Percentiles rank a stretch among this genome's conserved stretches.
These are phyloP conservation scores for Acipenser oxyrinchus DNA, from an alignment of 2,797 vertebrate genomes.

Conservation along the genomic window DNA sequence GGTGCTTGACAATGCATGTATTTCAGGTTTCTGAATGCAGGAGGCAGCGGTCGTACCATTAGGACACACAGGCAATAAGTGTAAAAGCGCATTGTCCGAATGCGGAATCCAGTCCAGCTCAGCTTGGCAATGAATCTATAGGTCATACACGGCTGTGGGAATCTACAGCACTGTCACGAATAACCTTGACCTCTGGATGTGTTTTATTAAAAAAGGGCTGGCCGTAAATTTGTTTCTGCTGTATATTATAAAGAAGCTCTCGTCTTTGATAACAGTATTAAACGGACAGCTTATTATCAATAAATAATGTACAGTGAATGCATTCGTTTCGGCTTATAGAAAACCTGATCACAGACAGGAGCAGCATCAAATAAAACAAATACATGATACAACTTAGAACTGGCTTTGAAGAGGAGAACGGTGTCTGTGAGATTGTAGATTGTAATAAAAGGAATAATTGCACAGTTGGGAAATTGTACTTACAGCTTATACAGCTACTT, in stretches of 20 bases:
- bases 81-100: background rate
- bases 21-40: no score
- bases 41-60: background rate
- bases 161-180: constrained; percentile 17
- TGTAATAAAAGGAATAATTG: no score
- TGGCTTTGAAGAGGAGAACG: background rate
- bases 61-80: background rate
- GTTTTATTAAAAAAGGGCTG: constrained; percentile 19
- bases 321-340: background rate
- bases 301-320: background rate
- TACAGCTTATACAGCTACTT: no score
- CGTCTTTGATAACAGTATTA: constrained; percentile 16
- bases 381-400: no score
- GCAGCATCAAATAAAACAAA: background rate
- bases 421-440: no score
- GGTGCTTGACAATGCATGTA: no score
- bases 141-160: constrained; percentile 22
- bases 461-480: no score
- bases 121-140: constrained; percentile 17
- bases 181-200: constrained; percentile 20
- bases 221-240: constrained; percentile 17
- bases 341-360: background rate
- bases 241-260: constrained; percentile 19
- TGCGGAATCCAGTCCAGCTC: background rate
- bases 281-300: constrained; percentile 9